Evolutionary conservation across 2,888 invertebrate genomes (phyloP).

Genomic region (Pachycephus smyrnensis): DNA sequence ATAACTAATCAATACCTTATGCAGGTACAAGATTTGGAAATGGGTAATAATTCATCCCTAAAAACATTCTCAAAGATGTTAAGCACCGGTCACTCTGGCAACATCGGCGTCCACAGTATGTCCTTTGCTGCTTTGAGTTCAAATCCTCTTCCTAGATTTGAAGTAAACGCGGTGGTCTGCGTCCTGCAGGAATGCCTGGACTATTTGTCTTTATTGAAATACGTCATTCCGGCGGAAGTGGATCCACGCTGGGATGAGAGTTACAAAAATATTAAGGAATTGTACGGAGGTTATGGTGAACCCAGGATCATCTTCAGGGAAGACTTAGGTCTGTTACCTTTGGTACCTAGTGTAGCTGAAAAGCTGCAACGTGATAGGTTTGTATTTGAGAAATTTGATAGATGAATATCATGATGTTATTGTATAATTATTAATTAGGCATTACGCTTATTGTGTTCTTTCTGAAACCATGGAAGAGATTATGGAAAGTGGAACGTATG

Average conservation of each 20-base stretch:
- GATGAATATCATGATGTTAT: background rate
- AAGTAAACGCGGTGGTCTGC: conserved; percentile 33
- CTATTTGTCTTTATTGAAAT: conserved; percentile 37
- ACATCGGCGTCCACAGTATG: conserved; percentile 40
- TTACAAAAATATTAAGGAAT: conserved; percentile 35
- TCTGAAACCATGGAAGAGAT: conserved; percentile 36
- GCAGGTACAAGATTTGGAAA: background rate
- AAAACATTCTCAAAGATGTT: too few species aligned
- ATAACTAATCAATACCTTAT: background rate
- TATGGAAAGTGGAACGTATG: conserved; percentile 29
- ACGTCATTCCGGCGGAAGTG: conserved; percentile 39
- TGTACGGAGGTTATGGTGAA: conserved; percentile 37
- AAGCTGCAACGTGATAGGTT: conserved; percentile 53
- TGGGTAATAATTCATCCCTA: too few species aligned
- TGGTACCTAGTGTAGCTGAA: conserved; percentile 31
- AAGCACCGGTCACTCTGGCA: conserved; percentile 28
- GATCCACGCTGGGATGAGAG: conserved; percentile 42
- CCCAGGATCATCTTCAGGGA: conserved; percentile 35
- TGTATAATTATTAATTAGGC: conserved; percentile 30
- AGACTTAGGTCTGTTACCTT: conserved; percentile 36
- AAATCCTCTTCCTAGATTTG: conserved; percentile 33
- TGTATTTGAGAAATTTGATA: background rate
- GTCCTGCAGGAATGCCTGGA: conserved; percentile 43
- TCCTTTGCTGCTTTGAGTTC: conserved; percentile 28
- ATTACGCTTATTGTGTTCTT: conserved; percentile 41